Evolutionary conservation across 2,888 invertebrate species (phyloP).

Genomic region (Napeogenes inachia): DNA sequence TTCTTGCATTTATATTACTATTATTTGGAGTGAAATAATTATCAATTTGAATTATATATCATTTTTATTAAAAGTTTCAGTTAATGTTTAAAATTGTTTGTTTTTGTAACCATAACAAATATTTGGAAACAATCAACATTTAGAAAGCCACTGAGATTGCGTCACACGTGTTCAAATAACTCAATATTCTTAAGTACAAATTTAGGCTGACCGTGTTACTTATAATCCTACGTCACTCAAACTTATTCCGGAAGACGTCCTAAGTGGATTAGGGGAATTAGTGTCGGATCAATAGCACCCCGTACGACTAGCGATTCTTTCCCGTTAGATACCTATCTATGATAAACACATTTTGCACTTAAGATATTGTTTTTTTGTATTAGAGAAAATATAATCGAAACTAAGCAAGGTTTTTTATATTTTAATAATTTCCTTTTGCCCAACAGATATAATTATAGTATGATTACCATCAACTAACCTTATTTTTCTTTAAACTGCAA

Average conservation of each 20-base stretch:
- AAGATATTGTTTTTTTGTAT: neutral
- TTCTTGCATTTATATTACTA: too few relatives aligned
- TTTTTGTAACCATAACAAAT: too few relatives aligned
- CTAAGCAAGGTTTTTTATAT: too few relatives aligned
- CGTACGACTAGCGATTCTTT: slow-evolving; percentile 38
- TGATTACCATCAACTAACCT: too few relatives aligned
- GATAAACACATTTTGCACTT: slow-evolving; percentile 11
- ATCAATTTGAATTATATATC: too few relatives aligned
- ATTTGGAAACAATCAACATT: too few relatives aligned
- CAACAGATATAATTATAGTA: too few relatives aligned
- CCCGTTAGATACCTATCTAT: slow-evolving; percentile 24
- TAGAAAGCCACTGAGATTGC: neutral
- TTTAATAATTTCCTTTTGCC: too few relatives aligned
- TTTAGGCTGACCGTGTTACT: slow-evolving; percentile 26
- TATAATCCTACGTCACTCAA: slow-evolving; percentile 66
- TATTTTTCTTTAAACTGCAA: too few relatives aligned
- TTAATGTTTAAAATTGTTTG: too few relatives aligned
- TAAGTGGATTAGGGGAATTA: slow-evolving; percentile 69
- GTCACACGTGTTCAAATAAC: neutral
- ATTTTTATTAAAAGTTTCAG: too few relatives aligned
- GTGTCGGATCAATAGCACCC: slow-evolving; percentile 59
- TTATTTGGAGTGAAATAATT: too few relatives aligned
- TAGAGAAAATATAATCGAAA: neutral
- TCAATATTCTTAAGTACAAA: slow-evolving; percentile 13
- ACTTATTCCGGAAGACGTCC: slow-evolving; percentile 57